Evolutionary conservation across 2,888 invertebrate species (phyloP), one percentile per base, ranked within the genome.

Genomic region (Mythimna loreyi): DNA sequence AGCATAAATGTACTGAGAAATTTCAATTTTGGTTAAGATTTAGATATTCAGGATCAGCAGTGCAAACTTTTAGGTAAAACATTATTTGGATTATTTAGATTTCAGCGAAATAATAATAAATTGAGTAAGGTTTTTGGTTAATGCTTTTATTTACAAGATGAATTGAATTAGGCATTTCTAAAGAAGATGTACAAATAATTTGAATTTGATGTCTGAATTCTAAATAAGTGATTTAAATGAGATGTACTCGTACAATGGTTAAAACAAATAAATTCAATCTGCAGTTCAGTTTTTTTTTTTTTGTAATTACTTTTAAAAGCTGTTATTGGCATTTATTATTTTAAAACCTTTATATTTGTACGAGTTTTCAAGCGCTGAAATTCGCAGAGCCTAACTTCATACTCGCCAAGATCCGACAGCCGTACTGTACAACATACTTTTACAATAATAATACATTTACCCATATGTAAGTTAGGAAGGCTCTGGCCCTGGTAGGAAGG

Each of bases 61-160:
- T 57, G n/a, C 8, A 36, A 71, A 66, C 33, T 53, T 66, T 55
- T 28, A 45, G 47, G 67, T 49, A 66, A 23, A 30, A 11, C 58
- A 33, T 25, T 13, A 43, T 50, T 71, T 25, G 40, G 40, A n/a
- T 25, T 13, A 43, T 50, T 71, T 25, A 33, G 40, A n/a, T 53
- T 79, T 45, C 21, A 40, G 16, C 6, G 19, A 50, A 16, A 3
- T 59, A 56, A 40, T 50, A 25, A 56, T 50, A 1, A 52, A 69
- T 52, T 72, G 23, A 64, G 57, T 72, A 50, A 40, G 21, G 23
- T 72, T 47, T 62, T 60, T 40, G 23, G 21, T 59, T 50, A 72
- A 25, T 47, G 78, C 40, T 55, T 62, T 69, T 33, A 57, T 36
- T 33, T 47, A 49, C 56, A 56, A 16, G n/a, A 25, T 49, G 3